Evolutionary conservation across 2,113 vertebrate species (phyloP).

Genomic region (Gavialis gangeticus): DNA sequence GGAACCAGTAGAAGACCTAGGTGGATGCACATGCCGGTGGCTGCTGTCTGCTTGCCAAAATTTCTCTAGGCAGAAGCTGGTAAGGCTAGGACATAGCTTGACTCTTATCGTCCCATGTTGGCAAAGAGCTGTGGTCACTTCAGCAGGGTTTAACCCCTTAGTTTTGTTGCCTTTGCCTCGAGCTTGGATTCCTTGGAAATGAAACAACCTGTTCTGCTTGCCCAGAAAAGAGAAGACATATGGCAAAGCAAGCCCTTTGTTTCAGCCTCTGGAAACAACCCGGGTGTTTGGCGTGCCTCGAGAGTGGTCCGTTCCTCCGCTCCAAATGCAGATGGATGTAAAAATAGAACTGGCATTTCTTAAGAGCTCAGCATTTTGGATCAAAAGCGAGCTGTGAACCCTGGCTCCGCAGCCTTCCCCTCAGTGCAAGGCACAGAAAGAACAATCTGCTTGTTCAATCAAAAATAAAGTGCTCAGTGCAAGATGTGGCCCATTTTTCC

Average conservation of each 20-base stretch:
- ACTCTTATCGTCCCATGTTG: too few relatives aligned
- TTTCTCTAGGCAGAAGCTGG: too few relatives aligned
- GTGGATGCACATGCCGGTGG: too few relatives aligned
- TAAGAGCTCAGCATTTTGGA: rapidly evolving
- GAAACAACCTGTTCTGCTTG: not conserved
- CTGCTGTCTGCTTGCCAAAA: too few relatives aligned
- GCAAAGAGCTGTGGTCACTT: not conserved
- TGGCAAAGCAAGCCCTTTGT: not conserved
- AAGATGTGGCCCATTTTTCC: rapidly evolving
- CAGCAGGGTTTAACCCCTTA: not conserved
- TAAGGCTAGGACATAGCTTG: too few relatives aligned
- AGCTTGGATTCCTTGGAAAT: not conserved
- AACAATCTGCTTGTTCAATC: not conserved
- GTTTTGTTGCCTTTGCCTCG: not conserved
- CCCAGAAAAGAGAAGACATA: not conserved
- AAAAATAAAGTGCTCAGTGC: not conserved
- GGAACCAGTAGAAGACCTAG: too few relatives aligned
- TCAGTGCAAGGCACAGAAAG: not conserved
- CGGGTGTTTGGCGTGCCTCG: not conserved
- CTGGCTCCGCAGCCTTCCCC: not conserved
- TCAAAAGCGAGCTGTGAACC: not conserved
- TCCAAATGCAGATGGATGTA: not conserved
- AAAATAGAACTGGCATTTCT: not conserved
- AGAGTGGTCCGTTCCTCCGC: rapidly evolving
- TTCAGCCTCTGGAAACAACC: not conserved